These are phyloP conservation scores for Chloroceryle amazona DNA, from an alignment of 2,797 vertebrate species.

Conservation along the genomic window DNA sequence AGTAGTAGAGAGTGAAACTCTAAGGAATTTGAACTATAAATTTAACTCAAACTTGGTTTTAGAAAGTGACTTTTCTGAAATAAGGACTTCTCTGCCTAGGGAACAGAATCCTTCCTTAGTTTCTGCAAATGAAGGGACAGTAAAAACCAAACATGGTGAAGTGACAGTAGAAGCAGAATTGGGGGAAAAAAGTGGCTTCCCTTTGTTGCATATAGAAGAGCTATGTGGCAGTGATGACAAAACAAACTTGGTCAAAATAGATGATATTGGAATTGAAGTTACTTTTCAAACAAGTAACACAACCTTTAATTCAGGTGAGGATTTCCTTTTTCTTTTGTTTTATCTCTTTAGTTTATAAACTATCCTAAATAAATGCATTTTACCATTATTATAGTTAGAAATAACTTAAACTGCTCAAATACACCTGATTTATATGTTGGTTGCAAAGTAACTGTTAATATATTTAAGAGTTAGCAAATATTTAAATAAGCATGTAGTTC, in stretches of 20 bases:
- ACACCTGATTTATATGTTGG: background rate
- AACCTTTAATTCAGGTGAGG: slow-evolving; percentile 67
- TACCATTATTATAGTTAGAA: background rate
- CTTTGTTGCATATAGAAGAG: slow-evolving; percentile 1
- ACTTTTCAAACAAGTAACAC: slow-evolving; percentile 29
- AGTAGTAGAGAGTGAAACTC: background rate
- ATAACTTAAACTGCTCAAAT: background rate
- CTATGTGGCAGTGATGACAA: background rate
- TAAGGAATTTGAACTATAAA: background rate
- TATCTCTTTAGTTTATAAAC: background rate
- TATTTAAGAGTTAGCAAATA: background rate
- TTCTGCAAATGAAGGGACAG: background rate
- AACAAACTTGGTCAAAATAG: background rate
- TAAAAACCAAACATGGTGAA: background rate
- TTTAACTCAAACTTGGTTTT: background rate
- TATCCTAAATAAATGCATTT: background rate
- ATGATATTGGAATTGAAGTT: background rate
- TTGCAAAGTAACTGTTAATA: background rate
- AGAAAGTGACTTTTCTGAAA: slow-evolving; percentile 21
- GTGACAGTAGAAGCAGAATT: background rate
- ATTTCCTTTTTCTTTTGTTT: background rate
- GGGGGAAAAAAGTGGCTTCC: background rate
- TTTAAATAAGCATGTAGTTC: background rate
- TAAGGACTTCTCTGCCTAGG: background rate
- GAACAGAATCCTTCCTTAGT: background rate